Evolutionary conservation across 2,888 invertebrate genomes (phyloP), one percentile per base, ranked within the genome.

Genomic region (Chirona hameri): DNA sequence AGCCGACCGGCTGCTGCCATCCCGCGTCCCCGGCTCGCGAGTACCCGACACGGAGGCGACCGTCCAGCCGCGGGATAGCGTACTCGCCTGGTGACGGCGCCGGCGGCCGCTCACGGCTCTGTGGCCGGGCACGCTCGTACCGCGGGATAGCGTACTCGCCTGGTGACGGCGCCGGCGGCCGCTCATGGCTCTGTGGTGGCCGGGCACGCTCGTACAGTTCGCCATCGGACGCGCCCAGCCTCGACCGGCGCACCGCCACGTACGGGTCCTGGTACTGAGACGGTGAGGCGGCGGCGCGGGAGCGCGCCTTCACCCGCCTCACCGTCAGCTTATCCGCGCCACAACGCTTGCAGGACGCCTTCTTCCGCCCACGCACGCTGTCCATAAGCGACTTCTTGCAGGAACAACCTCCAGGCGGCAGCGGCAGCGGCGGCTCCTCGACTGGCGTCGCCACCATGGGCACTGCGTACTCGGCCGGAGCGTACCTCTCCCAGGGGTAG

Each of bases 191-290:
- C 76, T 76, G 76, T 12, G 76, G 46, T 0, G 46, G 76, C 4
- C 76, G 21, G 21, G 39, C 39, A 18, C 76, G 76, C 24, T 46
- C 76, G 76, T 76, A 76, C 9, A 76, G 76, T 5, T 76, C 76
- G 24, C 76, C 76, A 39, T 76, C 76, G 12, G 76, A 57, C 21
- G 65, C 69, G 9, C 83, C 60, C 24, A 95, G 88, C 83, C 95
- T 91, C 85, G 92, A 93, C 85, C 94, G 91, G 86, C 95, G 90
- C 93, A 95, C 93, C 85, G 94, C 90, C 88, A 95, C 94, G 88
- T 95, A 95, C 0, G 95, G 95, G 88, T 95, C 93, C 29, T 89
- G n/a, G 91, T 88, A 86, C 84, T 84, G 9, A 87, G 83, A 84
- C 92, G 92, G 82, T 93, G 76, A 9, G 39, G 31, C 76, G 46